Percentiles rank a stretch among this genome's conserved stretches.
phyloP scores from a whole-genome alignment of 92 coral and sea anemone genomes.

The Palythoa heliodiscus region DNA sequence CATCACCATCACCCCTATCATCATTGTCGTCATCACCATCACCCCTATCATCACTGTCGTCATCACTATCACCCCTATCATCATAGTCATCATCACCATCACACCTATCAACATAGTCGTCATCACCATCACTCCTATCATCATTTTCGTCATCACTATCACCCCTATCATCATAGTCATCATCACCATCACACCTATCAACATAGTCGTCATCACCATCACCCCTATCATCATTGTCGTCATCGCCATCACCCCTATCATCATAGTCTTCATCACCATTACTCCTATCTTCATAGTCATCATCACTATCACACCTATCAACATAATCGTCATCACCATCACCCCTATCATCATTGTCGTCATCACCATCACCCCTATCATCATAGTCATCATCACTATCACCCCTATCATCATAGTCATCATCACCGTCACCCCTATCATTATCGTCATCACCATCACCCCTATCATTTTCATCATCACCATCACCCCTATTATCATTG shows the following conservation, averaged over 20 bases:
- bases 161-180: not conserved
- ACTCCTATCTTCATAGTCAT: not conserved
- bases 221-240: not conserved
- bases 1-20: not conserved
- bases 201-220: not conserved
- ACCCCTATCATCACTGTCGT: not conserved
- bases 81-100: not conserved
- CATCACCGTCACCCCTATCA: not conserved
- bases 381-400: not conserved
- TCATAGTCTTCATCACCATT: not conserved
- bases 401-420: not conserved
- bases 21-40: not conserved
- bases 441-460: not conserved
- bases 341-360: not conserved
- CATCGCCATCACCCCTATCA: not conserved
- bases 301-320: not conserved
- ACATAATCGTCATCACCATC: not conserved
- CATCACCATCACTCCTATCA: not conserved
- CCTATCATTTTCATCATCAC: not conserved
- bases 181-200: not conserved
- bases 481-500: too few relatives aligned
- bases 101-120: not conserved
- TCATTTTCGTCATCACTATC: not conserved
- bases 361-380: not conserved
- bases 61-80: not conserved